Conservation (phyloP, 2,113 vertebrate species). For the Grallaria varia region DNA sequence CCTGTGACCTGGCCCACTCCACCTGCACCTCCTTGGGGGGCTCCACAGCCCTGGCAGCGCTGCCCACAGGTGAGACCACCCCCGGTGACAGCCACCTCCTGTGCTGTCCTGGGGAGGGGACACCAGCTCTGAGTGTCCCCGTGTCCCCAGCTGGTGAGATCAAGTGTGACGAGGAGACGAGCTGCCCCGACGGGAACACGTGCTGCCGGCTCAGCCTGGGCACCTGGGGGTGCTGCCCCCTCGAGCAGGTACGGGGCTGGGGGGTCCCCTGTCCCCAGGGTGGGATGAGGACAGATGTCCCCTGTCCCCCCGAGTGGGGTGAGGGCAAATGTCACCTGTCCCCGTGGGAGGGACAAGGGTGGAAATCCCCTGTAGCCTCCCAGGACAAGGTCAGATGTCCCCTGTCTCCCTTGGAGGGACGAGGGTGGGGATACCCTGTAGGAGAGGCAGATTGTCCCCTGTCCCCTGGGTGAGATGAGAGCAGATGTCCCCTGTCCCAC, state of each 20-base stretch:
- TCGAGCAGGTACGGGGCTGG: background rate
- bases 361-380: background rate
- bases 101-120: fast-evolving
- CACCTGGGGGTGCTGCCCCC: slow-evolving; percentile 10
- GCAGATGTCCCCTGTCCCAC: background rate
- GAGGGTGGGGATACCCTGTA: too few relatives aligned
- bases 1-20: background rate
- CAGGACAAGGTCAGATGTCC: background rate
- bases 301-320: background rate
- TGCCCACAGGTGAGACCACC: background rate
- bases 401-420: background rate
- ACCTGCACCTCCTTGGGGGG: background rate
- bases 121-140: background rate
- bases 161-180: background rate
- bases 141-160: background rate
- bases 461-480: background rate
- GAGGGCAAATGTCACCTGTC: background rate
- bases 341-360: background rate
- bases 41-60: background rate
- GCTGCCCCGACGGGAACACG: background rate
- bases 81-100: background rate
- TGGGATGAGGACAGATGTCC: background rate
- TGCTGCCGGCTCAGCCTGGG: background rate
- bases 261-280: background rate
- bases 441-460: background rate